Percentiles rank a stretch among this genome's conserved stretches.
phyloP scores from a whole-genome alignment of 2,113 vertebrate species.

The Istiophorus platypterus region DNA sequence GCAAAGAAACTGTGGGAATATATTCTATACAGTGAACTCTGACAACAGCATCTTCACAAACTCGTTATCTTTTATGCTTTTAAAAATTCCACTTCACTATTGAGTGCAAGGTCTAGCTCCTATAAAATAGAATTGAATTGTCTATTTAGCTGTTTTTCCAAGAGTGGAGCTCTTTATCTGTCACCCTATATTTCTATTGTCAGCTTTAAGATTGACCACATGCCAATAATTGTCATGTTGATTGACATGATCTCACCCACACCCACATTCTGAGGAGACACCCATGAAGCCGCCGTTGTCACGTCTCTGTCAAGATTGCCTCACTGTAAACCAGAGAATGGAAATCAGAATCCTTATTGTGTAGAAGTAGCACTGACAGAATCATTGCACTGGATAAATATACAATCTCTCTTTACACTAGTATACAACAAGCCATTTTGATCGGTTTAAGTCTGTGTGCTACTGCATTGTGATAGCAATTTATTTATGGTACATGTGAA shows the following conservation, averaged over 20 bases:
- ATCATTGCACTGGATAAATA: neutral
- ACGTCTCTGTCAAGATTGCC: neutral
- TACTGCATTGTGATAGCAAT: neutral
- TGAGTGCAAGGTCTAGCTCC: no score
- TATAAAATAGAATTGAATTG: no score
- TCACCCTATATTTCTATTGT: conserved; percentile 2
- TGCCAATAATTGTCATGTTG: neutral
- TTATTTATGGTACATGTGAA: neutral
- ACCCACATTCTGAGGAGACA: neutral
- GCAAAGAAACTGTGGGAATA: neutral
- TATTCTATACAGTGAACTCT: neutral
- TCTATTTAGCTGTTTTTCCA: no score
- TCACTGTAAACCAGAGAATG: neutral
- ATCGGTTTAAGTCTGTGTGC: neutral
- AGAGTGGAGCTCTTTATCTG: conserved; percentile 1
- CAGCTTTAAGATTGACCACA: conserved; percentile 19
- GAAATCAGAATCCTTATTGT: neutral
- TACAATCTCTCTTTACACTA: neutral
- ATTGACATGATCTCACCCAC: neutral
- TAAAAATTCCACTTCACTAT: neutral
- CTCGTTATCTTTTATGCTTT: neutral
- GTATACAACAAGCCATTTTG: neutral
- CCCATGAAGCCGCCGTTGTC: neutral
- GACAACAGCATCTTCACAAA: neutral
- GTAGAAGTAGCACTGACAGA: neutral